These are phyloP conservation scores for Verasper variegatus DNA, from an alignment of 2,113 vertebrate genomes.

Conservation along the genomic window DNA sequence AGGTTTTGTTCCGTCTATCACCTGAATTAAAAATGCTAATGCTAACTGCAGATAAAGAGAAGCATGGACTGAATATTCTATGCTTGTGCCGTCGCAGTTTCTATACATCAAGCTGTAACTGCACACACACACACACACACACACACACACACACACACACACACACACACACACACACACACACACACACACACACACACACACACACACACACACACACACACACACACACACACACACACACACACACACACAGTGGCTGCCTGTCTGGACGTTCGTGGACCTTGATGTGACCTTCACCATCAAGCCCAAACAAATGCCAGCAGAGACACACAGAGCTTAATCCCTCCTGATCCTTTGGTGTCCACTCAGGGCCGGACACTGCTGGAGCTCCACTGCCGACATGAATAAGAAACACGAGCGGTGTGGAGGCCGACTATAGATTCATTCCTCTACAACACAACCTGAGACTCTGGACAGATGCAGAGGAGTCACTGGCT, in stretches of 20 bases:
- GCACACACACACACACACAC: neutral
- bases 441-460: neutral
- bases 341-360: constrained; percentile 58
- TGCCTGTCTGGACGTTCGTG: neutral
- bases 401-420: constrained; percentile 13
- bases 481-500: constrained; percentile 12
- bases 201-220: neutral
- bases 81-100: neutral
- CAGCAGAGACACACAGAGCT: constrained; percentile 32
- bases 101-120: neutral
- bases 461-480: constrained; percentile 2
- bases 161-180: neutral
- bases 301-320: constrained; percentile 35
- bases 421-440: neutral
- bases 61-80: constrained; percentile 12
- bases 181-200: neutral
- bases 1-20: constrained; percentile 37
- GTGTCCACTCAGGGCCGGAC: constrained; percentile 24
- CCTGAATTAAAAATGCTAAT: constrained; percentile 30
- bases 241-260: neutral
- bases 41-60: constrained; percentile 18
- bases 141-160: neutral
- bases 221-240: neutral
- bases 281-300: constrained; percentile 41
- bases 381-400: constrained; percentile 24